Evolutionary conservation across 2,888 invertebrate species (phyloP).

Genomic region (Xanthia icteritia): DNA sequence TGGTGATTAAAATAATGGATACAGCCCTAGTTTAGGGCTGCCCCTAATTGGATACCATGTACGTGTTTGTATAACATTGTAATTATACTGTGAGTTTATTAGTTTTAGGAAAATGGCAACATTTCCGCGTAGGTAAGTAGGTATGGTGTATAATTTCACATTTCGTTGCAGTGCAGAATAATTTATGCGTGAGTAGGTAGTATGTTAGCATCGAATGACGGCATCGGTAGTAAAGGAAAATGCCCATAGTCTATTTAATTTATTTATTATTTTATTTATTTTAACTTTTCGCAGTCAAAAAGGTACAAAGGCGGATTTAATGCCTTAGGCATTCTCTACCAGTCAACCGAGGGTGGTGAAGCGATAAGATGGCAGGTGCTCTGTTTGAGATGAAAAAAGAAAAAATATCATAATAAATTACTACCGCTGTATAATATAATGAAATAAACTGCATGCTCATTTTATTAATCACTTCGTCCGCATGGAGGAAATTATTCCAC

Average conservation of each 20-base stretch:
- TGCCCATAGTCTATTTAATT: not conserved
- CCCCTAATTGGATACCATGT: slow-evolving; percentile 68
- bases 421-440: not conserved
- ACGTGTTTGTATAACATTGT: slow-evolving; percentile 67
- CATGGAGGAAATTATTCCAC: too few relatives aligned
- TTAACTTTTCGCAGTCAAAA: too few relatives aligned
- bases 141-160: not conserved
- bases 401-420: too few relatives aligned
- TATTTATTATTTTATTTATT: too few relatives aligned
- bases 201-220: too few relatives aligned
- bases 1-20: slow-evolving; percentile 74
- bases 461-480: too few relatives aligned
- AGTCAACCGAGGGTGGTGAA: too few relatives aligned
- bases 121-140: slow-evolving; percentile 2
- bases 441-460: not conserved
- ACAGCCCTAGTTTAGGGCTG: slow-evolving; percentile 72
- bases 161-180: slow-evolving; percentile 4
- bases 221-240: not conserved
- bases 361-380: too few relatives aligned
- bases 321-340: too few relatives aligned
- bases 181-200: not conserved
- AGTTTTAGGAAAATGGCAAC: slow-evolving; percentile 49
- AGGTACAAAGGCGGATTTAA: too few relatives aligned
- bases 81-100: slow-evolving; percentile 63
- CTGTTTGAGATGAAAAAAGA: too few relatives aligned